Evolutionary conservation across 2,113 vertebrate genomes (phyloP).

Genomic region (Corythornis vintsioides): DNA sequence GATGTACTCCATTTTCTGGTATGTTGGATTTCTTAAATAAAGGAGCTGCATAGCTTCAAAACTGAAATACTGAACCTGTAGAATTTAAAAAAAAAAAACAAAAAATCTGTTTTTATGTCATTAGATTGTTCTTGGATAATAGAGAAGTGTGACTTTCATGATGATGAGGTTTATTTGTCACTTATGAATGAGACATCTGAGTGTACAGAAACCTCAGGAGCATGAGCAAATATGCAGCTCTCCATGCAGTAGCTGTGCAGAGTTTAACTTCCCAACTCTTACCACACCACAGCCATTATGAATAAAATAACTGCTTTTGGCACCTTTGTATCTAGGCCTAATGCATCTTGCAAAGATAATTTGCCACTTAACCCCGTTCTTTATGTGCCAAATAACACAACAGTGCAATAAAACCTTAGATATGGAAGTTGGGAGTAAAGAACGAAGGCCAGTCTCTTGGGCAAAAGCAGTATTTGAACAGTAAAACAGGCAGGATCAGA

Average conservation of each 20-base stretch:
- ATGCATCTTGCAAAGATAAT: slow-evolving; percentile 17
- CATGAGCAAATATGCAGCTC: neutral
- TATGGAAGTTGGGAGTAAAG: slow-evolving; percentile 36
- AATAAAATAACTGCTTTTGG: slow-evolving; percentile 11
- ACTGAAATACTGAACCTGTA: neutral
- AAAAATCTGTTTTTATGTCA: fast-evolving
- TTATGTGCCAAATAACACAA: neutral
- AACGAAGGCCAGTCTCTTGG: neutral
- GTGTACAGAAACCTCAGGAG: neutral
- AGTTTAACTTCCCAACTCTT: neutral
- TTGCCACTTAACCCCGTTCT: slow-evolving; percentile 9
- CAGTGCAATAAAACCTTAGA: slow-evolving; percentile 3
- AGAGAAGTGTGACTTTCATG: neutral
- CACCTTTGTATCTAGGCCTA: slow-evolving; percentile 26
- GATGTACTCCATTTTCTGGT: neutral
- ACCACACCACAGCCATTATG: neutral
- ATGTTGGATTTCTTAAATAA: neutral
- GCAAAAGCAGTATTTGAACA: neutral
- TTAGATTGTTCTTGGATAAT: neutral
- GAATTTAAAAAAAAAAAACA: neutral
- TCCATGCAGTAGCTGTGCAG: neutral
- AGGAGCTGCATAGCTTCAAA: neutral
- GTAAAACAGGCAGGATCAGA: slow-evolving; percentile 12
- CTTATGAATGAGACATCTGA: neutral
- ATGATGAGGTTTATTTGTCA: neutral